Evolutionary conservation across 2,797 vertebrate species (phyloP), one percentile per base, ranked within the genome.

Genomic region (Carapus acus): DNA sequence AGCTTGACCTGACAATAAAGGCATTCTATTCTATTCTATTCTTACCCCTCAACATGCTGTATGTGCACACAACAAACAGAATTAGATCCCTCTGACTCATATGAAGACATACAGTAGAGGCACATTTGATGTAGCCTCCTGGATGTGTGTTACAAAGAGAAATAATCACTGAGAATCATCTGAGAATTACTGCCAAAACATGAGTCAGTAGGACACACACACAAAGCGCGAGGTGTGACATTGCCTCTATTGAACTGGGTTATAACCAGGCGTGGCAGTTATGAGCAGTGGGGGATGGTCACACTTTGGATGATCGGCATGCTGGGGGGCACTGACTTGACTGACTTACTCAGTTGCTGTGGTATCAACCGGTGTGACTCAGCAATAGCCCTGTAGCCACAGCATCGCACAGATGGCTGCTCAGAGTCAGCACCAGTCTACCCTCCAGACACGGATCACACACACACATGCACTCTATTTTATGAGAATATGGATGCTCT

Each of bases 191-290:
- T 46, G 49, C 15, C 16, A 67, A 24, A 21, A 45, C 58, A 63
- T 79, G 76, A 83, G 67, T 80, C 76, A 74, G 71, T 1, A 60
- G 65, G 64, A 67, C 58, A 71, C 74, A 71, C 56, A 65, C 66
- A 19, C 38, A 58, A 33, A 19, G 41, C 49, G 38, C 57, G 61
- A 42, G 33, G 22, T 21, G 55, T 47, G 54, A 49, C 41, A 22
- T 31, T 17, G 8, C 65, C 55, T 65, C 54, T 27, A 15, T 46
- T 60, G 50, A 70, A n/a, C 50, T 58, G 8, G 36, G 54, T n/a
- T n/a, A n/a, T n/a, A n/a, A n/a, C n/a, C n/a, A n/a, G n/a, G n/a
- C n/a, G n/a, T n/a, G n/a, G n/a, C n/a, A n/a, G n/a, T n/a, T n/a
- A 70, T 27, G 24, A 27, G 24, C 54, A 29, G 48, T 61, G 18